Evolutionary conservation across 2,797 vertebrate species (phyloP), one percentile per base, ranked within the genome.

Genomic region (Thamnophis elegans): DNA sequence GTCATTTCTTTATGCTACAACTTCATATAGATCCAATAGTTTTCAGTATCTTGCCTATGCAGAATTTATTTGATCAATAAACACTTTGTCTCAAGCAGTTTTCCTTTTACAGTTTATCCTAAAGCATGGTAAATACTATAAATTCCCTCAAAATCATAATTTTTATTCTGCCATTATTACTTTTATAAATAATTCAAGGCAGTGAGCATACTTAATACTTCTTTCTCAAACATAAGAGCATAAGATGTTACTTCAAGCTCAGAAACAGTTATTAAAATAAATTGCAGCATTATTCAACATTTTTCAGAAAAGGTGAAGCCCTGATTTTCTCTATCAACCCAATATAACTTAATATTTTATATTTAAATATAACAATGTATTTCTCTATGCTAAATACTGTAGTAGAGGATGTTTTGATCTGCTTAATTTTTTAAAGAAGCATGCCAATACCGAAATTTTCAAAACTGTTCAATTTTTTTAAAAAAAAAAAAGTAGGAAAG

Each of bases 381-480:
- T 82, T 22, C 20, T 78, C 36, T 68, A 68, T 42, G 36, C 73
- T 42, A 78, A 85, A 26, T 88, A 60, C 54, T 53, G 91, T 85
- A 60, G 54, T 36, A 91, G 88, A 47, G 51, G 25, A 47, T 78
- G 2, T 73, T 88, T 42, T 93, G 60, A 91, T 82, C 47, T 42
- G n/a, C 28, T 90, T 92, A 47, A 22, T 86, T 86, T 68, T 85
- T 89, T 8, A 89, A 94, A 93, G 9, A 42, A 87, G 42, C 59
- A 65, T 88, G 73, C 6, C 89, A 93, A 4, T 47, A 93, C 93
- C 94, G 90, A 94, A 95, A 91, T 91, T 86, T 94, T 94, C 90
- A 89, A 65, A 94, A 93, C 65, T 51, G 8, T 93, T 94, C 92
- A 94, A 2, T 51, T 8, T 60, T 53, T 58, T 85, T 2, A 25